Conservation (phyloP, 2,113 vertebrate species). For the Erythrolamprus reginae region DNA sequence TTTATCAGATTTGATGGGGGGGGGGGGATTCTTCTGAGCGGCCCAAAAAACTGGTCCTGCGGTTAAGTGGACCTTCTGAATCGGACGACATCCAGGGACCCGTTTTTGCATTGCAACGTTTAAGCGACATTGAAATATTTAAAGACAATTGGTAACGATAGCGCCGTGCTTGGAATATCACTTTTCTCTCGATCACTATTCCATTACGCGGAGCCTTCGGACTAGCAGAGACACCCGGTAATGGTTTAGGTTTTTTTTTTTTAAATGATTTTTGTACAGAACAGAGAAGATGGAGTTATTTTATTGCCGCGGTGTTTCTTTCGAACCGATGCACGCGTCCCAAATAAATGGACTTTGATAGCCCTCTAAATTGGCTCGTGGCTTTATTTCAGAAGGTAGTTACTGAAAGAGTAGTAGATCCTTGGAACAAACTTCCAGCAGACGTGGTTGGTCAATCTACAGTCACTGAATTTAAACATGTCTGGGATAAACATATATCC, state of each 20-base stretch:
- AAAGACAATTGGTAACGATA: too few species aligned
- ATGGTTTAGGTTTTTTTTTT: neutral
- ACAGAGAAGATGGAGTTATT: slow-evolving; percentile 32
- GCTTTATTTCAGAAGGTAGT: neutral
- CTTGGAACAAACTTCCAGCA: too few species aligned
- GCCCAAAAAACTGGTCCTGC: neutral
- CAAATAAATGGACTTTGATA: neutral
- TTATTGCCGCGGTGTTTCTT: slow-evolving; percentile 14
- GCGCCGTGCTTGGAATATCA: neutral
- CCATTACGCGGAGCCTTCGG: neutral
- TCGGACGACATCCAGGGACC: neutral
- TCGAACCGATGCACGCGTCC: neutral
- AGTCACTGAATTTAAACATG: too few species aligned
- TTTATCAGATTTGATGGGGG: too few species aligned
- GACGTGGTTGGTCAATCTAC: too few species aligned
- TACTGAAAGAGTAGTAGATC: too few species aligned
- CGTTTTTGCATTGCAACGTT: too few species aligned
- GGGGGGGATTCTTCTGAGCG: neutral
- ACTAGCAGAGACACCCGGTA: neutral
- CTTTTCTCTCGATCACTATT: neutral
- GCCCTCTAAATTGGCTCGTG: neutral
- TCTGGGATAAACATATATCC: too few species aligned
- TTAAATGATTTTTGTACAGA: slow-evolving; percentile 35
- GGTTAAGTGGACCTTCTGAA: neutral
- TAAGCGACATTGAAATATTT: neutral